These are phyloP conservation scores for Momotus momota DNA, from an alignment of 2,797 vertebrate species.

Conservation along the genomic window DNA sequence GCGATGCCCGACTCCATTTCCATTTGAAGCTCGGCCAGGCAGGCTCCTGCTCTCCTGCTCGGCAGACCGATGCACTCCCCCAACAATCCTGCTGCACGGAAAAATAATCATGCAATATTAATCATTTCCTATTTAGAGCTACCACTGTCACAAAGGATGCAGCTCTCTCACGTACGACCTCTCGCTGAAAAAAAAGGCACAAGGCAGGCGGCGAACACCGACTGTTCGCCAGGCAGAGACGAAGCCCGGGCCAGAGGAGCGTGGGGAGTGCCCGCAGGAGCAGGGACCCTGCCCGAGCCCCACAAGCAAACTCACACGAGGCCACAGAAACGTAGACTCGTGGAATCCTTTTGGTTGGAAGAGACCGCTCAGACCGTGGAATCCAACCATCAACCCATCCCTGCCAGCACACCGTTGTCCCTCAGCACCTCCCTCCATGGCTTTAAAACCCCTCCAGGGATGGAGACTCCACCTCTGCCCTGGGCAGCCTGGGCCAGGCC, in stretches of 20 bases:
- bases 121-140: slow-evolving; percentile 54
- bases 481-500: too few relatives aligned
- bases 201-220: accelerated
- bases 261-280: accelerated
- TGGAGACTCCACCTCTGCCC: too few relatives aligned
- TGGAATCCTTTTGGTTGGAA: neutral
- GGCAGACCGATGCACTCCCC: slow-evolving; percentile 30
- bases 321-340: neutral
- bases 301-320: neutral
- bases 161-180: neutral
- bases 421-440: neutral
- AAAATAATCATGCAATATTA: slow-evolving; percentile 69
- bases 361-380: neutral
- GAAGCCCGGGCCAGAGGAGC: neutral
- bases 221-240: accelerated
- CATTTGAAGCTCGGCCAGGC: slow-evolving; percentile 11
- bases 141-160: slow-evolving; percentile 38
- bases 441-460: neutral
- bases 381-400: neutral
- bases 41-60: slow-evolving; percentile 19
- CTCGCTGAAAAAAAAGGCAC: neutral
- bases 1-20: neutral
- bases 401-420: neutral
- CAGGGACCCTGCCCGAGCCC: neutral
- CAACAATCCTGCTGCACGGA: slow-evolving; percentile 19